A percentile compares a stretch with the other conserved stretches of the same genome.
These are phyloP conservation scores for Menura novaehollandiae DNA, from an alignment of 2,113 vertebrate species.

Conservation along the genomic window DNA sequence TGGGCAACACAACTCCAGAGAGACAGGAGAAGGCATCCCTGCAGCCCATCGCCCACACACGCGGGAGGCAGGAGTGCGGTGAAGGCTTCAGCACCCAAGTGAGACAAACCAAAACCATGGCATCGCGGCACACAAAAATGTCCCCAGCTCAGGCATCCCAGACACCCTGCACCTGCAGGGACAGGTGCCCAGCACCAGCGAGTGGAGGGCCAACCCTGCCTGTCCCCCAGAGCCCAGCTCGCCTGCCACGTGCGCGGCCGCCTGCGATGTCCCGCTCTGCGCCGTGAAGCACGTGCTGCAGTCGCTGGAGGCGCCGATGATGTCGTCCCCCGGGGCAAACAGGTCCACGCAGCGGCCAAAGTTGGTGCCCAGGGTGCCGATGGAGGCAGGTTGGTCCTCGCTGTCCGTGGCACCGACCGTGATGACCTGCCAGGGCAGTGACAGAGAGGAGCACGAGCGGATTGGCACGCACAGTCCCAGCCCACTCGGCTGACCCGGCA, in stretches of 20 bases:
- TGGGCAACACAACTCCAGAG: not conserved
- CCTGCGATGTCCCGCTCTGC: slow-evolving; percentile 86
- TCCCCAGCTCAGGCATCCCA: not conserved
- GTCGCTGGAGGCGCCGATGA: slow-evolving; percentile 86
- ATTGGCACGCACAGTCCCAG: not conserved
- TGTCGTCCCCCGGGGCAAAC: slow-evolving; percentile 89
- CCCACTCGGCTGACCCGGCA: rapidly evolving
- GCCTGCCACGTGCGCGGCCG: slow-evolving; percentile 86
- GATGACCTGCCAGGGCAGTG: slow-evolving; percentile 76
- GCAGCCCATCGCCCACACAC: rapidly evolving
- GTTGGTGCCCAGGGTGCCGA: slow-evolving; percentile 83
- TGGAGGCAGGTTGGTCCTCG: slow-evolving; percentile 76
- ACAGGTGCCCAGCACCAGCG: not conserved
- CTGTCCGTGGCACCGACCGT: slow-evolving; percentile 85
- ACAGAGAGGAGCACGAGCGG: rapidly evolving
- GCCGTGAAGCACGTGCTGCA: slow-evolving; percentile 86
- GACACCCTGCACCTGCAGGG: not conserved
- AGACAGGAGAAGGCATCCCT: not conserved
- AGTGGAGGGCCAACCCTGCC: not conserved
- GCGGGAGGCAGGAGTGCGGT: rapidly evolving
- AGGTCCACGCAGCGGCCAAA: slow-evolving; percentile 85
- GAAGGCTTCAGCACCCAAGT: not conserved
- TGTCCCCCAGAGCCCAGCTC: not conserved
- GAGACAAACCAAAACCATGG: rapidly evolving
- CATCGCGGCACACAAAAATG: rapidly evolving